Conservation (phyloP, 2,113 vertebrate species). For the Podiceps cristatus region DNA sequence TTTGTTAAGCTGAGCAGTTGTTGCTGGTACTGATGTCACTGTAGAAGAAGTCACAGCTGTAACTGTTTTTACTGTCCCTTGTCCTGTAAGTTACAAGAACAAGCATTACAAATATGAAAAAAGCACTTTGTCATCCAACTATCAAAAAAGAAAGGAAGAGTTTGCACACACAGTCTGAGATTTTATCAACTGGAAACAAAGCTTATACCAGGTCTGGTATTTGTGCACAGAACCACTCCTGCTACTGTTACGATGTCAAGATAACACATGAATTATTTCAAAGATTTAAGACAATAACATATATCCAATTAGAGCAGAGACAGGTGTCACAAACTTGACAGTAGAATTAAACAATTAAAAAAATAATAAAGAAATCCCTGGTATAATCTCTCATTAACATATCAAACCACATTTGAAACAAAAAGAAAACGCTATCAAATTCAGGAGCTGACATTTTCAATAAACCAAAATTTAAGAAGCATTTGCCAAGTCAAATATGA, state of each 20-base stretch:
- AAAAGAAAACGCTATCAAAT: background rate
- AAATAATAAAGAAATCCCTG: background rate
- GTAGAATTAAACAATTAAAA: background rate
- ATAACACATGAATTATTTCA: background rate
- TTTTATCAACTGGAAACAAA: background rate
- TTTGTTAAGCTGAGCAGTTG: constrained; percentile 79
- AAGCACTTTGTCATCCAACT: background rate
- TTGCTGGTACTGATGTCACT: constrained; percentile 59
- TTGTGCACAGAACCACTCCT: background rate
- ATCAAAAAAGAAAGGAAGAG: background rate
- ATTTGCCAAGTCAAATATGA: background rate
- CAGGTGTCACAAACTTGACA: background rate
- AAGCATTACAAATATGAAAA: background rate
- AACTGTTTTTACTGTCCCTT: constrained; percentile 76
- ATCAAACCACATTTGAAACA: background rate
- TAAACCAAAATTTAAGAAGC: constrained; percentile 26
- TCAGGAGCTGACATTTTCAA: background rate
- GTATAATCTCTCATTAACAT: background rate
- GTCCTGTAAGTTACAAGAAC: constrained; percentile 53
- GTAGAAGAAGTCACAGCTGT: constrained; percentile 46
- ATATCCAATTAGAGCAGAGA: background rate
- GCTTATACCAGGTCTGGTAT: background rate
- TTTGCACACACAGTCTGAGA: background rate
- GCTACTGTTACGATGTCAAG: background rate
- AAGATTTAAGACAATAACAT: background rate